Evolutionary conservation across 1,140 invertebrate genomes (phyloP), one percentile per base, ranked within the genome.

Genomic region (Bombus polaris): DNA sequence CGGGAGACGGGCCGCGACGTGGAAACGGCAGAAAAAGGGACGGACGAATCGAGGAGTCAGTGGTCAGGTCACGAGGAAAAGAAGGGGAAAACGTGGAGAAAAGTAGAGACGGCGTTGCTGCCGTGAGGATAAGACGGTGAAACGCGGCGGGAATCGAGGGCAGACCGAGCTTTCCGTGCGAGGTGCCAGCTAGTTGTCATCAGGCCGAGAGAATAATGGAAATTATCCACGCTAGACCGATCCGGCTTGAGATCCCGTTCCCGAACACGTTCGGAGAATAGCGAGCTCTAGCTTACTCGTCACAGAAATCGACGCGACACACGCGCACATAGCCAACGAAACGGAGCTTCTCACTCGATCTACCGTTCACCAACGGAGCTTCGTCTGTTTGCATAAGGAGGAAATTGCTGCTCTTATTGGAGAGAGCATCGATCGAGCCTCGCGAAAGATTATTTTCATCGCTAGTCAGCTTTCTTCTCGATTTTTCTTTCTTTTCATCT

Each of bases 401-500:
- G 39, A 72, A 80, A 80, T 78, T 71, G 76, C 37, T 9, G 68
- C n/a, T 42, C 83, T 85, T 80, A 85, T 85, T 85, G 79, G 70
- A 72, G 39, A 37, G 15, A 25, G 66, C 39, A 80, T 80, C 68
- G 76, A 84, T 62, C 83, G 37, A 28, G 44, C 12, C 35, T 83
- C n/a, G 82, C 35, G 59, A 79, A 79, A 79, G 75, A 84, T 84
- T 84, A 84, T 84, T 70, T 71, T 77, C 82, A 68, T 68, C 37
- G n/a, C 59, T 12, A 28, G 12, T 18, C 47, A n/a, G 22, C 28
- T 47, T n/a, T 22, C 47, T 53, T 8, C 32, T 44, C 44, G 18
- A 25, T 13, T 42, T 71, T n/a, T 39, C 68, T 25, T 70, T 4
- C 37, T 22, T 32, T 57, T 18, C 57, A 57, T 73, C 68, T 3